phyloP scores from a whole-genome alignment of 1,140 invertebrate genomes.

The Aradophagus sp. region DNA sequence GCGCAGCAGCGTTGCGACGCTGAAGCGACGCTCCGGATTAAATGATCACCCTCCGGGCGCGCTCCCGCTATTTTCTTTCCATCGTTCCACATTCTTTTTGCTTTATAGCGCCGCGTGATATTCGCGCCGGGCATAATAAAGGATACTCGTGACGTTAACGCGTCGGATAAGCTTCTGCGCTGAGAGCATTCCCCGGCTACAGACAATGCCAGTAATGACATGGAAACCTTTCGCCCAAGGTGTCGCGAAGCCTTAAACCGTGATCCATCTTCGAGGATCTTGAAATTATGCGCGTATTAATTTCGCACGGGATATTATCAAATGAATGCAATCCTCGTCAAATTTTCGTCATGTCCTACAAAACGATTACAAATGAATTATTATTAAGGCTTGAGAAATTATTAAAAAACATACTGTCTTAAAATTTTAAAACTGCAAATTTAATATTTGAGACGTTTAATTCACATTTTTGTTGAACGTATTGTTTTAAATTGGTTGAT shows the following conservation, averaged over 20 bases:
- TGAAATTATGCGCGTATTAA: conserved; percentile 23
- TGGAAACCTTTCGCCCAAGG: conserved; percentile 17
- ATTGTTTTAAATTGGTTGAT: too few species aligned
- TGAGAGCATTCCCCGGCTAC: conserved; percentile 23
- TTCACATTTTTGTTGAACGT: too few species aligned
- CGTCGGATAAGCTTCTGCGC: conserved; percentile 39
- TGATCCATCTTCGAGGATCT: conserved; percentile 38
- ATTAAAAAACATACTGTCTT: too few species aligned
- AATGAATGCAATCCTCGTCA: too few species aligned
- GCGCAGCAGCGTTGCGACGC: too few species aligned
- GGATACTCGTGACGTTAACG: conserved; percentile 40
- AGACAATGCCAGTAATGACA: conserved; percentile 29
- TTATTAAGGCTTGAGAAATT: too few species aligned
- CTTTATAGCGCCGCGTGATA: conserved; percentile 36
- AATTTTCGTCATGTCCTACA: too few species aligned
- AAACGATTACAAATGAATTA: too few species aligned
- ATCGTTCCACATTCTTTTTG: conserved; percentile 34
- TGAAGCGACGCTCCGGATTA: conserved; percentile 35
- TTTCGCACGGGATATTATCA: too few species aligned
- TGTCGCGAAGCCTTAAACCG: conserved; percentile 39
- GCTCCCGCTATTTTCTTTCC: conserved; percentile 54
- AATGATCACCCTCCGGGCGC: conserved; percentile 48
- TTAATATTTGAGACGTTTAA: too few species aligned
- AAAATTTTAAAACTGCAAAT: too few species aligned
- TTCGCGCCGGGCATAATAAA: conserved; percentile 45